These are phyloP conservation scores for Pheosia tremula DNA, from an alignment of 2,888 invertebrate species.

Conservation along the genomic window DNA sequence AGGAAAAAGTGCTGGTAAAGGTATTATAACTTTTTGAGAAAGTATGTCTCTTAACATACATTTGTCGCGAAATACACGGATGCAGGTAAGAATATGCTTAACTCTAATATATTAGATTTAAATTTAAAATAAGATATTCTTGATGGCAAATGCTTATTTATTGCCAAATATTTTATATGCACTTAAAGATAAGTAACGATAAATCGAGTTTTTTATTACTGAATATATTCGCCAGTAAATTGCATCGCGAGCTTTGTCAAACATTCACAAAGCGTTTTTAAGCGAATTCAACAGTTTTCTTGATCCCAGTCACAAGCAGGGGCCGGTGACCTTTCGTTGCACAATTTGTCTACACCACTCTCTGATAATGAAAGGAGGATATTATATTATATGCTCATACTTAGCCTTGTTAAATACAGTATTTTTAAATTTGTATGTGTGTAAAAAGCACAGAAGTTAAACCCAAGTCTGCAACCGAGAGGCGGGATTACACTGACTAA, in stretches of 20 bases:
- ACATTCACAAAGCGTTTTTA: constrained; percentile 41
- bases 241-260: constrained; percentile 44
- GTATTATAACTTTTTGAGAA: too few relatives aligned
- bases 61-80: too few relatives aligned
- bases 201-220: constrained; percentile 34
- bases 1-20: too few relatives aligned
- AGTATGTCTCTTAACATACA: too few relatives aligned
- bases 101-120: constrained; percentile 10
- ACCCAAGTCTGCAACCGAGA: too few relatives aligned
- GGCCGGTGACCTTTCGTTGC: constrained; percentile 40
- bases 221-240: constrained; percentile 29
- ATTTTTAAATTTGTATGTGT: too few relatives aligned
- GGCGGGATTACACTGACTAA: too few relatives aligned
- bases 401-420: too few relatives aligned
- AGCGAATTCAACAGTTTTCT: constrained; percentile 29
- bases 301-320: constrained; percentile 28
- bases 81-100: background rate
- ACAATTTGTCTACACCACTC: constrained; percentile 37
- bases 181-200: constrained; percentile 21
- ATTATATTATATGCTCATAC: too few relatives aligned
- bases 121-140: constrained; percentile 25
- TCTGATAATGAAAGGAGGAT: constrained; percentile 29
- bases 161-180: constrained; percentile 30
- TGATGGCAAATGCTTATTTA: constrained; percentile 27
- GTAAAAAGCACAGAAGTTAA: too few relatives aligned